Evolutionary conservation across 2,797 vertebrate genomes (phyloP).

Genomic region (Hylomyscus alleni): DNA sequence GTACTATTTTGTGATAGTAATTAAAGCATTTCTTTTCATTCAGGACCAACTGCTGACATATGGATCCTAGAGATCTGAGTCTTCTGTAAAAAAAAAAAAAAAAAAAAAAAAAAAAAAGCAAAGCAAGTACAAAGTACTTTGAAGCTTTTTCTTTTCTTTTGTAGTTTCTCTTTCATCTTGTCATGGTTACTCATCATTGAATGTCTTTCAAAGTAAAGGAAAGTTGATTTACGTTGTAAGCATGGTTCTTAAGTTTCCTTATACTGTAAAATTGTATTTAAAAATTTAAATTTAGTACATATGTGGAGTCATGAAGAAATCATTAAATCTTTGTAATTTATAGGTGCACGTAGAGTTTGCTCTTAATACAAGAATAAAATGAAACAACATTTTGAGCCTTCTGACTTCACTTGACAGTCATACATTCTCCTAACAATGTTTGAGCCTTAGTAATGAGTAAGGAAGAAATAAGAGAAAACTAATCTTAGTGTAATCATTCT

Average conservation of each 20-base stretch:
- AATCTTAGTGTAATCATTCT: background rate
- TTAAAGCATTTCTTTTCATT: conserved; percentile 12
- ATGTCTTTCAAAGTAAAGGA: conserved; percentile 8
- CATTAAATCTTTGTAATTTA: background rate
- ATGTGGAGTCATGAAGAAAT: background rate
- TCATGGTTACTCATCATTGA: conserved; percentile 28
- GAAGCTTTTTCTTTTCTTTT: background rate
- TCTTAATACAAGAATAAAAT: background rate
- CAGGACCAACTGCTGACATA: background rate
- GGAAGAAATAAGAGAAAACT: background rate
- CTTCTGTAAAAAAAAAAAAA: conserved; percentile 27
- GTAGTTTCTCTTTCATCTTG: conserved; percentile 2
- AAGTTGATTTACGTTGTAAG: conserved; percentile 4
- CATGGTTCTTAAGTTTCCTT: background rate
- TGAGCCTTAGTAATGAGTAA: background rate
- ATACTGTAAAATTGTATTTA: background rate
- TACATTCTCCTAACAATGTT: background rate
- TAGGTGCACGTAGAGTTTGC: background rate
- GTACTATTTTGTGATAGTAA: conserved; percentile 21
- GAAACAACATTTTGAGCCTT: background rate
- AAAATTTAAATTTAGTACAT: conserved; percentile 19
- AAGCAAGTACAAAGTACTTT: background rate
- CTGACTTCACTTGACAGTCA: background rate
- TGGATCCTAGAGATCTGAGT: background rate
- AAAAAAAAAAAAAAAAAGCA: too few species aligned